Evolutionary conservation across 2,888 invertebrate species (phyloP).

Genomic region (Drosophila sordidula): DNA sequence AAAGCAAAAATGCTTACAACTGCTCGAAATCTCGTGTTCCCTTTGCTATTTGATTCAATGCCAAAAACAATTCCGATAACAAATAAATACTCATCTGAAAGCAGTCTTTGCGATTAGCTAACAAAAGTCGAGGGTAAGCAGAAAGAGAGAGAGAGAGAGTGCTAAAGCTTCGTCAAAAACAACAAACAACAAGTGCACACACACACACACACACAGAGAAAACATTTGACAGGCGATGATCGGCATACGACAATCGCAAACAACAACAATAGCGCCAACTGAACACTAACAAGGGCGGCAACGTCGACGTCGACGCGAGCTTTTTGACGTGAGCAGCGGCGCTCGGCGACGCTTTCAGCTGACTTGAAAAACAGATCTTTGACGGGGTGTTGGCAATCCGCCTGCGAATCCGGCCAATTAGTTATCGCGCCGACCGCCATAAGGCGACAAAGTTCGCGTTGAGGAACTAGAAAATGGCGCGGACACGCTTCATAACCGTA

Average conservation of each 20-base stretch:
- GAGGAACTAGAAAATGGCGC: constrained; percentile 53
- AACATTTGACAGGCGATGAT: constrained; percentile 48
- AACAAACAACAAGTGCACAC: constrained; percentile 23
- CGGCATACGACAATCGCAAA: constrained; percentile 32
- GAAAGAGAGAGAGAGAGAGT: not conserved
- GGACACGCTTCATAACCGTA: constrained; percentile 60
- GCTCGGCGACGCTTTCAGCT: not conserved
- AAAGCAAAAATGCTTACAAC: not conserved
- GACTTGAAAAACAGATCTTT: constrained; percentile 32
- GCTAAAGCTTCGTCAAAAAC: constrained; percentile 34
- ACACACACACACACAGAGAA: constrained; percentile 7
- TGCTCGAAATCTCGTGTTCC: not conserved
- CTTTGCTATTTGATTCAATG: constrained; percentile 7
- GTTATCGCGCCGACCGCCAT: constrained; percentile 13
- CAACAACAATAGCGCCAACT: constrained; percentile 4
- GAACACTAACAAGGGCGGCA: constrained; percentile 32
- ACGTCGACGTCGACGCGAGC: constrained; percentile 5
- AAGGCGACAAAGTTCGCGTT: constrained; percentile 14
- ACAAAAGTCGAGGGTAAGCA: constrained; percentile 29
- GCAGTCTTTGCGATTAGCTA: constrained; percentile 32
- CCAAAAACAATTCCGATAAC: constrained; percentile 27
- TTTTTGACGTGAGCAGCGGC: constrained; percentile 13
- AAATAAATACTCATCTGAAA: constrained; percentile 20
- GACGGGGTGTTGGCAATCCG: constrained; percentile 13
- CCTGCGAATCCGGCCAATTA: constrained; percentile 10